Evolutionary conservation across 2,113 vertebrate genomes (phyloP).

Genomic region (Glaucidium brasilianum): DNA sequence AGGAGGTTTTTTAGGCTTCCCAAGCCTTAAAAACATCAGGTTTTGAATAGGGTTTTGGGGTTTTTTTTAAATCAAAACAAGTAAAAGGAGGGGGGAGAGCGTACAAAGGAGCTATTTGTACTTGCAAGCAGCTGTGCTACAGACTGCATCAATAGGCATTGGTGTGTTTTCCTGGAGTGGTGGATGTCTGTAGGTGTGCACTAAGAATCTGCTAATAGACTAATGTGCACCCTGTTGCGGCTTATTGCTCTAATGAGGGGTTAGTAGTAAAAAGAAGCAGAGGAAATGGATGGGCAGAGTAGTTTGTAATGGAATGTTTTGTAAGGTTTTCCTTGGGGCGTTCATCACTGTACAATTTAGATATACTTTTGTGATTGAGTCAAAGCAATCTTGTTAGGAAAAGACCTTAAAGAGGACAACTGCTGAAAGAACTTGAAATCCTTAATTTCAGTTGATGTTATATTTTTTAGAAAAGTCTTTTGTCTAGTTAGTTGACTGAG

Average conservation of each 20-base stretch:
- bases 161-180: not conserved
- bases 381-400: not conserved
- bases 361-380: not conserved
- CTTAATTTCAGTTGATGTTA: not conserved
- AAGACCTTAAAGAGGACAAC: not conserved
- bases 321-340: not conserved
- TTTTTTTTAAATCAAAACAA: not conserved
- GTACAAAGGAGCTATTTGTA: conserved; percentile 42
- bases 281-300: conserved; percentile 42
- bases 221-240: not conserved
- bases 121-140: conserved; percentile 5
- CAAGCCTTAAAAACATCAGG: not conserved
- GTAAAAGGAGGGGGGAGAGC: not conserved
- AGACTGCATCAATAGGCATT: not conserved
- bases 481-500: not conserved
- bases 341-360: not conserved
- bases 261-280: not conserved
- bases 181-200: not conserved
- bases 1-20: not conserved
- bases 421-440: not conserved
- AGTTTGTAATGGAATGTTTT: not conserved
- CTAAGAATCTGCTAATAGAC: conserved; percentile 17
- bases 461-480: not conserved
- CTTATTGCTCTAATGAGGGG: conserved; percentile 23
- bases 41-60: not conserved